These are phyloP conservation scores for Criorhina ranunculi DNA, from an alignment of 2,888 invertebrate genomes.

Conservation along the genomic window DNA sequence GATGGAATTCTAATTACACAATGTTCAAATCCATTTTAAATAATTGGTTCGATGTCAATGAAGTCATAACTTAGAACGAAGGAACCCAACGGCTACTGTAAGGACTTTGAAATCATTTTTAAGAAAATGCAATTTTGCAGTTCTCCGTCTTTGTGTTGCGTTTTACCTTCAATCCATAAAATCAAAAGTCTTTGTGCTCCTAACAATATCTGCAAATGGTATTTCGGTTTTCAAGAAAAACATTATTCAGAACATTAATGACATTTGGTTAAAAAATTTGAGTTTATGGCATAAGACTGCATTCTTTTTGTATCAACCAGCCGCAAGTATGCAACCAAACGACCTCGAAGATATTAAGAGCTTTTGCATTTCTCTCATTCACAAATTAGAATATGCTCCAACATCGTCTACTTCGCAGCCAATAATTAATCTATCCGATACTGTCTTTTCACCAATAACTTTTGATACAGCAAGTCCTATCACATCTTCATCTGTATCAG, in stretches of 20 bases:
- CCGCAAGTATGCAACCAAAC: constrained; percentile 47
- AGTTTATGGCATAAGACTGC: too few species aligned
- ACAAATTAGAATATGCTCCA: too few species aligned
- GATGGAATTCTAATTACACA: too few species aligned
- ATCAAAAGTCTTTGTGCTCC: constrained; percentile 59
- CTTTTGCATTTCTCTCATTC: too few species aligned
- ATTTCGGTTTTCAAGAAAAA: constrained; percentile 43
- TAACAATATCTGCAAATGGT: constrained; percentile 38
- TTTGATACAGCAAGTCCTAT: too few species aligned
- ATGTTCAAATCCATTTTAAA: constrained; percentile 63
- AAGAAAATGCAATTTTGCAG: too few species aligned
- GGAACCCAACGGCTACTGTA: constrained; percentile 40
- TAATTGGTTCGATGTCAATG: constrained; percentile 61
- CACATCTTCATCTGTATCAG: too few species aligned
- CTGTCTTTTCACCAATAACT: constrained; percentile 15
- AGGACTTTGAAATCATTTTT: constrained; percentile 64
- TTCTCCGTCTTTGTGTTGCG: too few species aligned
- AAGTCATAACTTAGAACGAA: constrained; percentile 43
- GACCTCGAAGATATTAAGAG: constrained; percentile 49
- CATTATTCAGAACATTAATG: too few species aligned
- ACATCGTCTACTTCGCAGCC: constrained; percentile 26
- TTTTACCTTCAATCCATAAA: constrained; percentile 65
- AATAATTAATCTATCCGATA: constrained; percentile 9
- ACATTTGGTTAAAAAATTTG: too few species aligned
- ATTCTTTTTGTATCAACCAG: constrained; percentile 60